These are phyloP conservation scores for Empidonax alnorum DNA, from an alignment of 2,113 vertebrate genomes.

Conservation along the genomic window DNA sequence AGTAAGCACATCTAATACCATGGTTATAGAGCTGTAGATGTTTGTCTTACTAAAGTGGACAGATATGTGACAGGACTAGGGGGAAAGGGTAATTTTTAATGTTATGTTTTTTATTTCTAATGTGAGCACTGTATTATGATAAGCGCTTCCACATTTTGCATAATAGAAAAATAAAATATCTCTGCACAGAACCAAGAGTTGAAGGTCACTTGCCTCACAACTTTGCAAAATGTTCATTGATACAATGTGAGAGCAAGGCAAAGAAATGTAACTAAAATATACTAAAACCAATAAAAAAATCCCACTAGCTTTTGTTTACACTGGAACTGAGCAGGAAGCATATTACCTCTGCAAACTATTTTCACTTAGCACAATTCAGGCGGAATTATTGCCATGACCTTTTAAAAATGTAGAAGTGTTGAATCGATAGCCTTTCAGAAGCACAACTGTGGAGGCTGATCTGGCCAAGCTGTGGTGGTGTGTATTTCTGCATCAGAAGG, in stretches of 20 bases:
- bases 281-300: constrained; percentile 38
- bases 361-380: constrained; percentile 79
- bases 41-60: constrained; percentile 48
- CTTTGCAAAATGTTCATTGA: constrained; percentile 48
- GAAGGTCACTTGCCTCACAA: constrained; percentile 36
- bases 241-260: background rate
- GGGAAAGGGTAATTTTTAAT: constrained; percentile 30
- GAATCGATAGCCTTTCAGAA: constrained; percentile 78
- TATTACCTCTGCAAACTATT: constrained; percentile 78
- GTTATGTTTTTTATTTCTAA: constrained; percentile 56
- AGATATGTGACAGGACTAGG: constrained; percentile 20
- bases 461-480: constrained; percentile 48
- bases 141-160: background rate
- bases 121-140: background rate
- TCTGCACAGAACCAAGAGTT: background rate
- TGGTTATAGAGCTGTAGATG: background rate
- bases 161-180: constrained; percentile 37
- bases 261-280: constrained; percentile 70
- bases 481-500: constrained; percentile 79
- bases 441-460: constrained; percentile 60
- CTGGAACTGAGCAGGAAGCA: constrained; percentile 48
- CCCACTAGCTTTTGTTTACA: constrained; percentile 67
- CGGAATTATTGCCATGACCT: constrained; percentile 82
- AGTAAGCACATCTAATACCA: constrained; percentile 47
- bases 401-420: constrained; percentile 75